Evolutionary conservation across 2,888 invertebrate species (phyloP).

Genomic region (Perdita meconis): DNA sequence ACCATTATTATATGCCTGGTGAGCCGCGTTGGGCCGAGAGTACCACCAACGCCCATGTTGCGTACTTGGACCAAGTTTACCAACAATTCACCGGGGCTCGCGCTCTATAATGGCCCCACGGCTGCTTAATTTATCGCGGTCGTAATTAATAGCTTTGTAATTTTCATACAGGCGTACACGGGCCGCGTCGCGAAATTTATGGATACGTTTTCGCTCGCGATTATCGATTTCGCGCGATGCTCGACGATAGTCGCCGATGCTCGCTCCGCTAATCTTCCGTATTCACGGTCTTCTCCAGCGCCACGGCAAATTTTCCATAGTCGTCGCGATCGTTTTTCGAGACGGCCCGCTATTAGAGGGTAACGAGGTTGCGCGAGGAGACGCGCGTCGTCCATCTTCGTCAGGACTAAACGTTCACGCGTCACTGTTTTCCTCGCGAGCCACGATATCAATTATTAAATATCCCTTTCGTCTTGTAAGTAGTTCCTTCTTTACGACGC

Average conservation of each 20-base stretch:
- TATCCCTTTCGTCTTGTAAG: conserved; percentile 80
- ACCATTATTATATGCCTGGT: conserved; percentile 84
- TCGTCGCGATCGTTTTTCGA: not conserved
- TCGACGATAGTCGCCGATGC: conserved; percentile 47
- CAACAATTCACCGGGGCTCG: conserved; percentile 84
- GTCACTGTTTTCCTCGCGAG: conserved; percentile 36
- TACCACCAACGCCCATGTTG: conserved; percentile 79
- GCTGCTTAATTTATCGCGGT: conserved; percentile 84
- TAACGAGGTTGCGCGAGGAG: too few species aligned
- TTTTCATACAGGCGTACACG: conserved; percentile 82
- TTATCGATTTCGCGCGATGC: conserved; percentile 74
- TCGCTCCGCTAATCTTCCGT: conserved; percentile 59
- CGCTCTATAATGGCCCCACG: conserved; percentile 84
- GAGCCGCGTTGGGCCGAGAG: conserved; percentile 82
- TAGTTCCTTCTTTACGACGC: conserved; percentile 83
- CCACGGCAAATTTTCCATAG: not conserved
- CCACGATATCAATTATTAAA: conserved; percentile 80
- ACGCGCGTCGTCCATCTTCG: conserved; percentile 33
- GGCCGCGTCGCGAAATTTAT: conserved; percentile 76
- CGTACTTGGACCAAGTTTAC: conserved; percentile 84
- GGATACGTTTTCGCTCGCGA: conserved; percentile 78
- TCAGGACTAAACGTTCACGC: conserved; percentile 65
- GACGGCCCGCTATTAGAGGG: not conserved
- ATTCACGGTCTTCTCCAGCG: conserved; percentile 47
- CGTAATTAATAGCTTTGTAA: conserved; percentile 85